Evolutionary conservation across 2,888 invertebrate genomes (phyloP).

Genomic region (Aleiodes alternator): DNA sequence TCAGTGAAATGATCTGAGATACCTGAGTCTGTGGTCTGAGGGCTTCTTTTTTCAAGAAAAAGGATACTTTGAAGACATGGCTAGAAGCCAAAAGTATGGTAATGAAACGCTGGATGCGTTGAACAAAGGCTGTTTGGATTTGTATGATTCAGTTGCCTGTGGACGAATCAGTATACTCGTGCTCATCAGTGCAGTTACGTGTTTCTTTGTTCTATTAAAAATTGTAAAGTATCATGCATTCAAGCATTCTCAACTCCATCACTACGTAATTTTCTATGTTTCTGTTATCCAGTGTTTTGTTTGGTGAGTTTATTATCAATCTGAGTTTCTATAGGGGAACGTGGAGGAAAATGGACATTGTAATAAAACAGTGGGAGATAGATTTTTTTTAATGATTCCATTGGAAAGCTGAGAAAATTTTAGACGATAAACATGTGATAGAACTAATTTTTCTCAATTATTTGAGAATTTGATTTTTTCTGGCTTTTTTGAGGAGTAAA

Average conservation of each 20-base stretch:
- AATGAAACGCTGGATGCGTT: constrained; percentile 75
- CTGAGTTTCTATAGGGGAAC: not conserved
- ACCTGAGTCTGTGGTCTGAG: not conserved
- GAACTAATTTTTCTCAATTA: too few species aligned
- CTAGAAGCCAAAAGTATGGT: constrained; percentile 65
- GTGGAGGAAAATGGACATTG: too few species aligned
- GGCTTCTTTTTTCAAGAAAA: not conserved
- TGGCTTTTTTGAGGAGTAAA: too few species aligned
- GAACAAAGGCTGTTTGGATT: constrained; percentile 74
- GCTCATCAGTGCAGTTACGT: constrained; percentile 73
- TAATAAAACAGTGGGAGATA: too few species aligned
- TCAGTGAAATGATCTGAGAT: constrained; percentile 25
- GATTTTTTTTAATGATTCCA: too few species aligned
- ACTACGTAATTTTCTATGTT: constrained; percentile 77
- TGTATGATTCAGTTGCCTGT: constrained; percentile 75
- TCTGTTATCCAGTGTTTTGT: constrained; percentile 75
- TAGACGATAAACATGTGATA: too few species aligned
- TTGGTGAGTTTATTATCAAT: constrained; percentile 69
- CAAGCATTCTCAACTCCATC: constrained; percentile 76
- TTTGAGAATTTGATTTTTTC: too few species aligned
- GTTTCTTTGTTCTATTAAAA: constrained; percentile 69
- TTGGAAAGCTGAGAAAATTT: too few species aligned
- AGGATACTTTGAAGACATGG: constrained; percentile 54
- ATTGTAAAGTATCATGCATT: constrained; percentile 75
- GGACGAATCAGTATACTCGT: constrained; percentile 75